Evolutionary conservation across 2,797 vertebrate species (phyloP).

Genomic region (Gymnodraco acuticeps): DNA sequence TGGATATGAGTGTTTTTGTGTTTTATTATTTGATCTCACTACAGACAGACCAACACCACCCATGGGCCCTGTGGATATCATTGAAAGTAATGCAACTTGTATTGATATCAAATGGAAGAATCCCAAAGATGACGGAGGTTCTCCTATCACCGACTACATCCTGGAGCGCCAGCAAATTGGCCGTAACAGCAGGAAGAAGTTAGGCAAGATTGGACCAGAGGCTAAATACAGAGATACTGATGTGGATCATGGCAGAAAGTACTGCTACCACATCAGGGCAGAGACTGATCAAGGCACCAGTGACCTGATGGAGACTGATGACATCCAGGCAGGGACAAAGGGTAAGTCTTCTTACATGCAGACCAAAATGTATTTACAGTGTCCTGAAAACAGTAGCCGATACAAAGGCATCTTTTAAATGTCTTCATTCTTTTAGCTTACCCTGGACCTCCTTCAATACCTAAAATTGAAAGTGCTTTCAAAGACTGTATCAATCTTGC

Average conservation of each 20-base stretch:
- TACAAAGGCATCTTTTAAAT: background rate
- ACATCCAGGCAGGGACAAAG: conserved; percentile 89
- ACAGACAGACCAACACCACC: conserved; percentile 91
- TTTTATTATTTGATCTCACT: conserved; percentile 21
- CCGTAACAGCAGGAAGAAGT: conserved; percentile 87
- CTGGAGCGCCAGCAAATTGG: conserved; percentile 90
- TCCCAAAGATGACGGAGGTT: conserved; percentile 89
- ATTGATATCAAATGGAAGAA: conserved; percentile 89
- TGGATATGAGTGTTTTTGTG: background rate
- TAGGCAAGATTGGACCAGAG: conserved; percentile 85
- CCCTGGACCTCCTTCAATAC: conserved; percentile 86
- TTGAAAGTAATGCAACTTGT: conserved; percentile 80
- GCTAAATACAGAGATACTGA: conserved; percentile 85
- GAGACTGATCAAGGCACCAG: conserved; percentile 86
- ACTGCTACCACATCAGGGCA: conserved; percentile 90
- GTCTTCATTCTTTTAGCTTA: conserved; percentile 75
- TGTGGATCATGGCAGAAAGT: conserved; percentile 89
- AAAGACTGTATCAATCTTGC: conserved; percentile 85
- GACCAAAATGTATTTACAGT: background rate
- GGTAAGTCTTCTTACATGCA: conserved; percentile 76
- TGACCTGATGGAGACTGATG: conserved; percentile 87
- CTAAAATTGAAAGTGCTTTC: conserved; percentile 85
- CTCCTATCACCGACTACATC: conserved; percentile 83
- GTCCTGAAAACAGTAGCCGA: background rate
- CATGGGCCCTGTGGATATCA: conserved; percentile 86